phyloP scores from a whole-genome alignment of 2,797 vertebrate species.

The Melopsittacus undulatus region DNA sequence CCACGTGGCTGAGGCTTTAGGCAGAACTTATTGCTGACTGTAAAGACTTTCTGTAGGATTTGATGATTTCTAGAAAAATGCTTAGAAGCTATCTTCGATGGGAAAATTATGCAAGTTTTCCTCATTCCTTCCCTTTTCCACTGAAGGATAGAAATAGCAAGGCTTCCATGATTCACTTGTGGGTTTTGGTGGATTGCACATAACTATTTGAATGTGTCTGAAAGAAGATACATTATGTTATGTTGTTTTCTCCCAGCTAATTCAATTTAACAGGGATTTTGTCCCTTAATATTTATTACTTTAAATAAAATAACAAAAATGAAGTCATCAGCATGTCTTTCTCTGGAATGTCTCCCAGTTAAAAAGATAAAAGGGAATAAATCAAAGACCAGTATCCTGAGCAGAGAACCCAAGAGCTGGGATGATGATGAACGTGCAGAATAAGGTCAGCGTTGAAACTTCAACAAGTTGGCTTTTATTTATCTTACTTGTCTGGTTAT shows the following conservation, averaged over 20 bases:
- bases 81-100: background rate
- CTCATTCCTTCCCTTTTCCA: background rate
- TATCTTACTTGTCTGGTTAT: background rate
- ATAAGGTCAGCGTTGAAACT: background rate
- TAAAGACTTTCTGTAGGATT: background rate
- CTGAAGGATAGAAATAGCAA: background rate
- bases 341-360: background rate
- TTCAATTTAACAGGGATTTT: background rate
- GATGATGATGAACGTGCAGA: background rate
- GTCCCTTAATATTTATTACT: background rate
- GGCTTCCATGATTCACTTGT: background rate
- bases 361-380: background rate
- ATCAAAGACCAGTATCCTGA: background rate
- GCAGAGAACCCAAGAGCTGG: background rate
- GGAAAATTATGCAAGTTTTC: background rate
- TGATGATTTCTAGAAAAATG: background rate
- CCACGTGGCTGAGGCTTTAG: background rate
- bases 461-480: constrained; percentile 7
- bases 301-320: background rate
- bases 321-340: background rate
- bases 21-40: background rate
- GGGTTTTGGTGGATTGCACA: background rate
- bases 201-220: background rate
- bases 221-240: background rate
- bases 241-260: background rate